A percentile compares a stretch with the other conserved stretches of the same genome.
Conservation (phyloP, 2,888 invertebrate species). For the Tromatobia lineatoria region DNA sequence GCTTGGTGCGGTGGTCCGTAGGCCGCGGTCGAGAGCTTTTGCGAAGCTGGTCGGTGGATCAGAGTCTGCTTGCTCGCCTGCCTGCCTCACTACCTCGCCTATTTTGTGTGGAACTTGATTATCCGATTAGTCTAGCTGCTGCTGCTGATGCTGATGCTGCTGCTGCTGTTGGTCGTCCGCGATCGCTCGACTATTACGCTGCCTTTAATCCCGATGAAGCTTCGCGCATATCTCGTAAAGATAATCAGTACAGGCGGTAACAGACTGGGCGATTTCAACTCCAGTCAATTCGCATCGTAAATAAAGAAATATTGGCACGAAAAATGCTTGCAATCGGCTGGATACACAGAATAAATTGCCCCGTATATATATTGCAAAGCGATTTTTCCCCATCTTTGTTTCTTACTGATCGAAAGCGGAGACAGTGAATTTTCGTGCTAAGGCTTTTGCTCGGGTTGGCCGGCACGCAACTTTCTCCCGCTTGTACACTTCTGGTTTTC, state of each 20-base stretch:
- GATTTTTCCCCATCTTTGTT: constrained; percentile 48
- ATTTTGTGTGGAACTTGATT: constrained; percentile 78
- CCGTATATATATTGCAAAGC: constrained; percentile 12
- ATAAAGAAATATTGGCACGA: constrained; percentile 2
- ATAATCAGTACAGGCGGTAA: constrained; percentile 44
- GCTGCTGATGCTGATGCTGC: constrained; percentile 52
- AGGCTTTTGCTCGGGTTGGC: constrained; percentile 40
- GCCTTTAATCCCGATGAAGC: constrained; percentile 53
- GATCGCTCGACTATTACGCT: constrained; percentile 60
- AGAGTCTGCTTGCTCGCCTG: constrained; percentile 50
- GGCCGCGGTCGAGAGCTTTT: constrained; percentile 76
- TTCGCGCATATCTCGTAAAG: constrained; percentile 46
- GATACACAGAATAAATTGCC: constrained; percentile 6
- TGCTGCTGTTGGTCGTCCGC: constrained; percentile 44
- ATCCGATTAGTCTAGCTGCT: constrained; percentile 77
- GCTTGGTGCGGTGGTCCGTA: constrained; percentile 34
- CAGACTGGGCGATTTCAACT: background rate
- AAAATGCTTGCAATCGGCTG: background rate
- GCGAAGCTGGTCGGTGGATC: constrained; percentile 61
- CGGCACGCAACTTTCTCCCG: constrained; percentile 37
- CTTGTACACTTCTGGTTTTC: constrained; percentile 14
- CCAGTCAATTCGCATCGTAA: background rate
- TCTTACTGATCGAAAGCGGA: constrained; percentile 38
- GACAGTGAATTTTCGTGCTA: constrained; percentile 33
- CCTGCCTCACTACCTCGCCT: constrained; percentile 48